Evolutionary conservation across 2,888 invertebrate genomes (phyloP), one percentile per base, ranked within the genome.

Genomic region (Plebejus melissa): DNA sequence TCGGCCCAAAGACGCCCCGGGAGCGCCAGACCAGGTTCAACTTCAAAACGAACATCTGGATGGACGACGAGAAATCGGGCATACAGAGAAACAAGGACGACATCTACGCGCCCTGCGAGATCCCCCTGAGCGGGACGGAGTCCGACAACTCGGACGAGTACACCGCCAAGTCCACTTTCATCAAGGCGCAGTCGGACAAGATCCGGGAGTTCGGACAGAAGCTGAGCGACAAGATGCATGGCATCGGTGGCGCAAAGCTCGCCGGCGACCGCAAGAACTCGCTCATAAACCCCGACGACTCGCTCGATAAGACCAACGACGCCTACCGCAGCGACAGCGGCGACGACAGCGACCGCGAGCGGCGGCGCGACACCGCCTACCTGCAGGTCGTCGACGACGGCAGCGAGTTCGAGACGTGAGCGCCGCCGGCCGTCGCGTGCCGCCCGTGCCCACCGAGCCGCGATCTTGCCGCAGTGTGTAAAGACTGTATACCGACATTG

Each of bases 301-400:
- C 80, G 1, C 77, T 77, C 65, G 81, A 77, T 1, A 81, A 82
- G 70, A 77, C 80, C 0, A 88, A 88, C 75, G 85, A 85, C 41
- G 87, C 84, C 0, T 87, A 86, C 22, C 85, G 84, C 76, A 83
- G 83, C 70, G 88, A 89, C 75, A 82, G 84, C 0, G 81, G 82
- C n/a, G 86, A 86, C 13, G 86, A 86, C 22, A 86, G 84, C 69
- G 86, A 88, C 74, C 82, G 80, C 0, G 82, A 82, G 87, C 65
- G 86, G 82, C 0, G 91, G 90, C 90, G 88, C 74, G 93, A 91
- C 16, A 89, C 82, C 57, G 88, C 85, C 76, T 93, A 93, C 82
- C 80, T 94, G 70, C 94, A 94, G 82, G 86, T 94, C 0, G 60
- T 93, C 4, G 94, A 94, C 76, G 93, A 94, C 81, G 94, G 89